phyloP scores from a whole-genome alignment of 2,888 invertebrate species.

The Alloplasta piceator region DNA sequence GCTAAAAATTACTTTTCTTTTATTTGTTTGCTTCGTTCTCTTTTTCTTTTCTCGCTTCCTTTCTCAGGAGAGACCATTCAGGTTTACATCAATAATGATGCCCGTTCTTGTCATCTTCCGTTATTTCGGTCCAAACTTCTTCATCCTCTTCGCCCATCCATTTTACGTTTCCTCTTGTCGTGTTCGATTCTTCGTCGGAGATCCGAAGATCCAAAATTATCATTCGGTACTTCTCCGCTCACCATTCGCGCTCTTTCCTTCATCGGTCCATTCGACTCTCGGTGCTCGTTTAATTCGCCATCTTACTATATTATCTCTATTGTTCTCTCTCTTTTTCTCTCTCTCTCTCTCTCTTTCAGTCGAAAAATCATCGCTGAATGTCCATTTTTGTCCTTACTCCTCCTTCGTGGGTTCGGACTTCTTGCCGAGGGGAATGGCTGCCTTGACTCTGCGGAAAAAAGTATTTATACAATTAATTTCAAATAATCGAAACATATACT shows the following conservation, averaged over 20 bases:
- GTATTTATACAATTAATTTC: constrained; percentile 33
- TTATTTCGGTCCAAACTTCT: constrained; percentile 42
- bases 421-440: constrained; percentile 94
- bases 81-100: constrained; percentile 58
- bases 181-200: not conserved
- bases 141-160: constrained; percentile 58
- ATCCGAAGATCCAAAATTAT: no score
- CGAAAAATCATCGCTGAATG: constrained; percentile 50
- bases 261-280: constrained; percentile 31
- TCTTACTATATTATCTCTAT: constrained; percentile 28
- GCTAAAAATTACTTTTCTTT: constrained; percentile 74
- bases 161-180: constrained; percentile 44
- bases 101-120: constrained; percentile 55
- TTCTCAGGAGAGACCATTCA: constrained; percentile 61
- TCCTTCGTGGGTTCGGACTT: constrained; percentile 93
- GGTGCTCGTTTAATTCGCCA: constrained; percentile 55
- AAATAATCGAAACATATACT: not conserved
- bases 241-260: constrained; percentile 19
- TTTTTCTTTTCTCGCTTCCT: constrained; percentile 21
- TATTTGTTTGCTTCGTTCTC: constrained; percentile 50
- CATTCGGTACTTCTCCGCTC: no score
- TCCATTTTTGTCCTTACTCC: constrained; percentile 86
- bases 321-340: constrained; percentile 48
- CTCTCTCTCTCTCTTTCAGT: constrained; percentile 60
- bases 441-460: constrained; percentile 89